Base-by-base conservation (phyloP, 2,888 invertebrate genomes). In the Nephrotoma flavescens region DNA sequence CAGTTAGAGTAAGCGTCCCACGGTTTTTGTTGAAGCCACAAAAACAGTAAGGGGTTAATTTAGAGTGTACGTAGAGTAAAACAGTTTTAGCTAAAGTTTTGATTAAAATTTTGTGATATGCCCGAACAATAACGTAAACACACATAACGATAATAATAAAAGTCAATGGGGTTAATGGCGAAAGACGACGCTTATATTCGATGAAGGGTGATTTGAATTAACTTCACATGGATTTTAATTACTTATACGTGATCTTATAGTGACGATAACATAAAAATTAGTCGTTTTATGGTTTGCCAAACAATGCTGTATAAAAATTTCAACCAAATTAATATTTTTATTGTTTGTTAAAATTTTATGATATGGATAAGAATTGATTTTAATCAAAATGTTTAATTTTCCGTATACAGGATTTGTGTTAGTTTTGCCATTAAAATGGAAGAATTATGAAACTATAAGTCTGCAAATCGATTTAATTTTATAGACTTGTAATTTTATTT, bases 21-120 rank as follows among this genome's bases (percentile, higher is more conserved):
- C 84, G 84, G 84, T 84, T 84, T 84, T 84, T 84, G 84, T 84
- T 84, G 41, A 84, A 42, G 84, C 84, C 42, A 84, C 84, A 84
- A 84, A 84, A 12, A 42, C 84, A 84, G 84, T 84, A 42, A 84
- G 84, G 84, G 84, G 84, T 84, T 84, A n/a, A 11, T 44, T 6
- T 44, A 5, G 44, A 44, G 44, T 44, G 31, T 31, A 31, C 4
- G 1, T 11, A 4, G 44, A 44, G 11, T 44, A 44, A 44, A 44
- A 4, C 44, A 71, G 52, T 15, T 52, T 52, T 52, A 71, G 71
- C 71, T 71, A 4, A 71, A 11, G 4, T 71, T 19, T 71, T 71
- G 71, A 71, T 71, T 71, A 71, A 71, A 7, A 31, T 71, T 71
- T 31, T 52, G 2, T 52, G 7, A 11, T 52, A 52, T 52, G 31